These are phyloP conservation scores for Melanogrammus aeglefinus DNA, from an alignment of 2,797 vertebrate species.

Conservation along the genomic window DNA sequence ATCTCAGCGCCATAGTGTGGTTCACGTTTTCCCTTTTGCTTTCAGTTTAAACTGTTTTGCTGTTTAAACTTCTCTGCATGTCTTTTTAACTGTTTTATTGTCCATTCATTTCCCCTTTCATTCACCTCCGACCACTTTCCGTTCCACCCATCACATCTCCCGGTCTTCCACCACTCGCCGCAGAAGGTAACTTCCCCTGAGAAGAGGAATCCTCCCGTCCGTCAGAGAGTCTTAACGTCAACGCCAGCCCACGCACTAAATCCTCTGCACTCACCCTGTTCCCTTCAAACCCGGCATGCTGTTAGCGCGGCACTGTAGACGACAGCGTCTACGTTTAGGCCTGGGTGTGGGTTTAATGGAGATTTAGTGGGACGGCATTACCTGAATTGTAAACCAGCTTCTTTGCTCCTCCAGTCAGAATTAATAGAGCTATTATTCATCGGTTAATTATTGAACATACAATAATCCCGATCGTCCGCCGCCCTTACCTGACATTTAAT, in stretches of 20 bases:
- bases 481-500: background rate
- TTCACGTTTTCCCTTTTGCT: no score
- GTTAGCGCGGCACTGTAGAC: no score
- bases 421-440: background rate
- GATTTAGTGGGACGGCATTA: background rate
- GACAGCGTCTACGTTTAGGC: no score
- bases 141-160: no score
- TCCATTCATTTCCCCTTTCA: conserved; percentile 87
- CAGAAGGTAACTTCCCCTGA: conserved; percentile 86
- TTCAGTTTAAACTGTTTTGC: conserved; percentile 12
- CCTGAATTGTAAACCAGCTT: background rate
- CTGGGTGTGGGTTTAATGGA: background rate
- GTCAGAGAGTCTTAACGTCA: no score
- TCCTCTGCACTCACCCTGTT: no score
- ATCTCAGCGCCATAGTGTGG: background rate
- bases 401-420: background rate
- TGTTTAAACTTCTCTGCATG: conserved; percentile 57
- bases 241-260: no score
- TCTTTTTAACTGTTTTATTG: conserved; percentile 80
- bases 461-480: background rate
- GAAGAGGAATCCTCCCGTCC: background rate
- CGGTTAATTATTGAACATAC: background rate
- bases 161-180: conserved; percentile 86
- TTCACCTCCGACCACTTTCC: conserved; percentile 65
- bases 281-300: no score